Conservation (phyloP, 2,797 vertebrate species). For the Gymnothorax reevesii region DNA sequence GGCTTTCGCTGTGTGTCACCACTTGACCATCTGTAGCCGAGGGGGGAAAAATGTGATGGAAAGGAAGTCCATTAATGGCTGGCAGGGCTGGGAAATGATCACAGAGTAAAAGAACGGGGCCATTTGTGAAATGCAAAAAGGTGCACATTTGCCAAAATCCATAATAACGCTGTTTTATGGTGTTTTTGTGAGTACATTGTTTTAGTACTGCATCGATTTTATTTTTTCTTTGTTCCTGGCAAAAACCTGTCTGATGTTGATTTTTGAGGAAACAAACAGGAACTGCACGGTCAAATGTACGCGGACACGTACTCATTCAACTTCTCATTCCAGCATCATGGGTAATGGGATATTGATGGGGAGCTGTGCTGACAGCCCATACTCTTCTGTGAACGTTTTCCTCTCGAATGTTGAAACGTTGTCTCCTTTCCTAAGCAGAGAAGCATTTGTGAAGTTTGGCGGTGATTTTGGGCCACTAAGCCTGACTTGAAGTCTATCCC, state of each 20-base stretch:
- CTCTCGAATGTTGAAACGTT: too few relatives aligned
- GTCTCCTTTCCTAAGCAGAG: too few relatives aligned
- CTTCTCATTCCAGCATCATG: too few relatives aligned
- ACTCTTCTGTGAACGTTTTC: too few relatives aligned
- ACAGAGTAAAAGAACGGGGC: neutral
- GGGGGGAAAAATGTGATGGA: conserved; percentile 33
- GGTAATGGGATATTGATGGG: too few relatives aligned
- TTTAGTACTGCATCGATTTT: neutral
- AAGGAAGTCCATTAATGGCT: conserved; percentile 31
- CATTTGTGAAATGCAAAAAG: neutral
- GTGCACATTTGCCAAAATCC: neutral
- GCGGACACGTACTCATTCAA: too few relatives aligned
- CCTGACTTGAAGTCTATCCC: too few relatives aligned
- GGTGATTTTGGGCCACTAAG: too few relatives aligned
- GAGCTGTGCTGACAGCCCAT: too few relatives aligned
- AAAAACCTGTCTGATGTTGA: too few relatives aligned
- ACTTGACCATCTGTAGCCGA: conserved; percentile 38
- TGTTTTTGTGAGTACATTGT: neutral
- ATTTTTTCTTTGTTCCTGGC: neutral
- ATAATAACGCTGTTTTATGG: neutral
- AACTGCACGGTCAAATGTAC: too few relatives aligned
- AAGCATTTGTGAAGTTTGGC: too few relatives aligned
- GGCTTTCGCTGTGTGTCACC: conserved; percentile 66
- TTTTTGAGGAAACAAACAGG: neutral
- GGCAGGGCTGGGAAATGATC: neutral